Base-by-base conservation (phyloP, 2,797 vertebrate species). In the Gila robusta region DNA sequence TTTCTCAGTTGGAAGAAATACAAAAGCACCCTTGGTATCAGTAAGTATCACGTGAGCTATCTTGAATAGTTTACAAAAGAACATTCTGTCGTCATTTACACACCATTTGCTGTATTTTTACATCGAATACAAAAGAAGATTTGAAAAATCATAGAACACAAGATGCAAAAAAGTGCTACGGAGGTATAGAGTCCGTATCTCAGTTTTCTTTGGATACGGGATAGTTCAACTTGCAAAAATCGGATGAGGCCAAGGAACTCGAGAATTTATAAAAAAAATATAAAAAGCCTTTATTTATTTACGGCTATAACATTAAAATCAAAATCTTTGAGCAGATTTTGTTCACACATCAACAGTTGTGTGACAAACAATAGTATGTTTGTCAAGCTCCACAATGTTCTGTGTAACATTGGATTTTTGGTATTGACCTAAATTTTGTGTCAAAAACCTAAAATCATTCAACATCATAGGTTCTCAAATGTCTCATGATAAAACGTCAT, bases 11-110 rank as follows among this genome's bases (percentile, higher is more conserved):
- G 89, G 97, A 97, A 92, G 96, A 96, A 94, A 98, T 98, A 93
- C 97, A 98, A 92, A 98, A 97, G 92, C 97, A 98, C 87, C 82
- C 96, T 77, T 98, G 97, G 97, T 98, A 98, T 91, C 95, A 96
- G 97, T 98, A 94, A 97, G 97, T 98, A 94, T 84, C 14, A 7
- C 26, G 41, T 26, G 32, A 76, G 5, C 21, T 64, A 26, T 12
- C 28, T 26, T 77, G 14, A 70, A 23, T 49, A 17, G 23, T 47
- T n/a, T 2, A 44, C 59, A 54, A 56, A 37, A 37, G 0, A 26
- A 6, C 59, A 56, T 21, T 28, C 16, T 66, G 39, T 23, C 76
- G 10, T 62, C 14, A 41, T 41, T 28, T 21, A 12, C 5, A 19
- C 17, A 28, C 8, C n/a, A 28, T 79, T 26, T 79, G 23, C 54